phyloP scores from a whole-genome alignment of 2,113 vertebrate species.

The Neodon shergylaensis region DNA sequence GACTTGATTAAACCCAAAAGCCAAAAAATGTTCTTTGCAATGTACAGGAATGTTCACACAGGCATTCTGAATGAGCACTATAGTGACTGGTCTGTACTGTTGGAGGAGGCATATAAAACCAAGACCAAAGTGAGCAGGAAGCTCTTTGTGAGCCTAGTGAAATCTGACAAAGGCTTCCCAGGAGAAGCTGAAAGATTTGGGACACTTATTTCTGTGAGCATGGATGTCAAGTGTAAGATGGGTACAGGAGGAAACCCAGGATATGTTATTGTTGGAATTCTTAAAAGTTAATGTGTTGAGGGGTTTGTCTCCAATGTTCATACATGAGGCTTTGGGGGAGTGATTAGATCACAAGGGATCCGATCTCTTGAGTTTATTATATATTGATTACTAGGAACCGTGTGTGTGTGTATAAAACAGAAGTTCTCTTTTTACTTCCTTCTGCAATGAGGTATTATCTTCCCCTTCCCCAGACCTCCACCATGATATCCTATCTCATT shows the following conservation, averaged over 20 bases:
- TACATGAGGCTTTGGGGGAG: not conserved
- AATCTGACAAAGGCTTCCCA: not conserved
- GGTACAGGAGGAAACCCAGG: not conserved
- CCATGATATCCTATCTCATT: too few species aligned
- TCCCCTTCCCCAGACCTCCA: not conserved
- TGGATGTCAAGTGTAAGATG: not conserved
- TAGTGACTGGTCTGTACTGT: not conserved
- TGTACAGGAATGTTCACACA: not conserved
- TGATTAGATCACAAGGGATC: not conserved
- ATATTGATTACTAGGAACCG: too few species aligned
- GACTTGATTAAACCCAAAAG: not conserved
- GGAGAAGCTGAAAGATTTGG: not conserved
- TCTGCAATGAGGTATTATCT: not conserved
- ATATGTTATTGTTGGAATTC: too few species aligned
- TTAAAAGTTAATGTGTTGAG: not conserved
- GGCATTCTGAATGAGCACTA: not conserved
- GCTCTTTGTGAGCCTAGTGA: not conserved
- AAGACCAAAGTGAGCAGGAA: not conserved
- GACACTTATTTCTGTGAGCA: not conserved
- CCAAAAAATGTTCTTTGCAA: not conserved
- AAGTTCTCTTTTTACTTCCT: not conserved
- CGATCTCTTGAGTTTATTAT: not conserved
- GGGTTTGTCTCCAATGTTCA: not conserved
- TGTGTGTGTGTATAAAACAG: too few species aligned
- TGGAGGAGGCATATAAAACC: not conserved